phyloP scores from a whole-genome alignment of 2,113 vertebrate genomes.

The Xyrauchen texanus region DNA sequence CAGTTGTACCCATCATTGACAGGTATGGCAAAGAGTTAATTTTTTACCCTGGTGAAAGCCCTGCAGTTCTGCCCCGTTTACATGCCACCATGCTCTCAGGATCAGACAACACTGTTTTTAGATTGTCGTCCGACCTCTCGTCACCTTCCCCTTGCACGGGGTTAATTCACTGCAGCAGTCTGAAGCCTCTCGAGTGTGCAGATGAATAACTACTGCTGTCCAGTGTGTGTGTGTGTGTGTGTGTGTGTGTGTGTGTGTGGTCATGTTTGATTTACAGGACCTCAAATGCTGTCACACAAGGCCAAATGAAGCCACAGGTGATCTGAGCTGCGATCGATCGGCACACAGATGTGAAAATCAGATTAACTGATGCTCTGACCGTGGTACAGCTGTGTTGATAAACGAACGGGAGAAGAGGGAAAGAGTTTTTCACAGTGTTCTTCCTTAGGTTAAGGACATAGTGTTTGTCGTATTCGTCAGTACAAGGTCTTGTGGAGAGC shows the following conservation, averaged over 20 bases:
- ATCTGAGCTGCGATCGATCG: constrained; percentile 40
- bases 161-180: constrained; percentile 20
- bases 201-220: neutral
- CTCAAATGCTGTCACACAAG: constrained; percentile 30
- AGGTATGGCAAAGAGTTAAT: neutral
- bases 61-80: neutral
- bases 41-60: neutral
- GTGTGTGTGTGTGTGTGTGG: neutral
- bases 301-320: constrained; percentile 52
- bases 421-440: neutral
- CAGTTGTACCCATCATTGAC: neutral
- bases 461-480: too few relatives aligned
- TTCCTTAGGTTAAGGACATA: neutral
- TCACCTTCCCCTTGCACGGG: neutral
- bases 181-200: neutral
- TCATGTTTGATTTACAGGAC: constrained; percentile 37
- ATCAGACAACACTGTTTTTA: neutral
- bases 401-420: neutral
- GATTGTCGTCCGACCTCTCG: neutral
- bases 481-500: neutral
- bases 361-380: constrained; percentile 42
- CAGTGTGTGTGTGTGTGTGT: neutral
- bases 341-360: constrained; percentile 17
- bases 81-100: neutral
- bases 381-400: neutral